phyloP scores from a whole-genome alignment of 2,797 vertebrate genomes.

The Anabas testudineus region DNA sequence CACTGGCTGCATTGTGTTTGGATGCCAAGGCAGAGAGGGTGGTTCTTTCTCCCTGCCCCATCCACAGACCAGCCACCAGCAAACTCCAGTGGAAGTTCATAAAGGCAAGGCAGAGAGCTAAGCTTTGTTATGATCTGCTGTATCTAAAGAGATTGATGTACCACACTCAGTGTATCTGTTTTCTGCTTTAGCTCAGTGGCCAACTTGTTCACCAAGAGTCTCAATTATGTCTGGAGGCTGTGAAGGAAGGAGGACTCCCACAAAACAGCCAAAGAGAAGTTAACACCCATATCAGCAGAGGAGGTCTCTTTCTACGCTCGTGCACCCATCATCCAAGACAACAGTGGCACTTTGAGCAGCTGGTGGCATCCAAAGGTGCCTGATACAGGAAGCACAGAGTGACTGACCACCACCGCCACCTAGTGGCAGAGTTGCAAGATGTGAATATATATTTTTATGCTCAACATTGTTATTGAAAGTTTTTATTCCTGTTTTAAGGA shows the following conservation, averaged over 20 bases:
- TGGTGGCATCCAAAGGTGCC: constrained; percentile 67
- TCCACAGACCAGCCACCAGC: constrained; percentile 53
- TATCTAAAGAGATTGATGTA: background rate
- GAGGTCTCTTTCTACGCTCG: constrained; percentile 75
- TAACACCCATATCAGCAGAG: constrained; percentile 35
- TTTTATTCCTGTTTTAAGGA: constrained; percentile 77
- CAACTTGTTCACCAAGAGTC: constrained; percentile 87
- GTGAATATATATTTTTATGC: constrained; percentile 23
- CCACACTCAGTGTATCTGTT: constrained; percentile 19
- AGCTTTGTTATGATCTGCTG: fast-evolving
- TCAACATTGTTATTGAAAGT: constrained; percentile 15
- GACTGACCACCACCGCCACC: background rate
- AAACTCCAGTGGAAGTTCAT: constrained; percentile 86
- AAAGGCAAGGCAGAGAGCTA: constrained; percentile 77
- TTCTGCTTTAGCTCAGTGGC: constrained; percentile 80
- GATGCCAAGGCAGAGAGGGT: constrained; percentile 79
- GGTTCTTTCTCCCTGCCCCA: constrained; percentile 83
- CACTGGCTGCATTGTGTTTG: constrained; percentile 81
- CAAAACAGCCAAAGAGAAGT: constrained; percentile 18
- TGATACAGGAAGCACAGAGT: constrained; percentile 18
- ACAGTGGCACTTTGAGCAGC: constrained; percentile 87
- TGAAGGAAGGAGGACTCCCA: constrained; percentile 54
- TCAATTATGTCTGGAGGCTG: constrained; percentile 89
- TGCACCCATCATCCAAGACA: constrained; percentile 85
- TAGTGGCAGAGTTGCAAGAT: constrained; percentile 8